Conservation (phyloP, 1,140 invertebrate species). For the Diprion similis region DNA sequence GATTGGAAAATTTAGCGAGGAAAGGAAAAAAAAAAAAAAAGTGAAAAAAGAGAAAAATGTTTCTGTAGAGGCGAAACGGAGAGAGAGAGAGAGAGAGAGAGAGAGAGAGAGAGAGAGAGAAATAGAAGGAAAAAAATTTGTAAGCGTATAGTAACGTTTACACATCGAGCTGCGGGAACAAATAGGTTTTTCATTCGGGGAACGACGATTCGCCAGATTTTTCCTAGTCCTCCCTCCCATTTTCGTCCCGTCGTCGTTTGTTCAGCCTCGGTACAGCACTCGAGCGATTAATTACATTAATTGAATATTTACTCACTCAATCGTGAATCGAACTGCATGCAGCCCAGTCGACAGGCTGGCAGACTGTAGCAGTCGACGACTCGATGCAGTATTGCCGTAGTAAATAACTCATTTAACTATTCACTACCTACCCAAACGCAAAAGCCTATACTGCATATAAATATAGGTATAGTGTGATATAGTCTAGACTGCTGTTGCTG, state of each 20-base stretch:
- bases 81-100: background rate
- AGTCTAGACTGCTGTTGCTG: no score
- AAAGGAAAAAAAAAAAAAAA: no score
- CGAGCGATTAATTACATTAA: conserved; percentile 1
- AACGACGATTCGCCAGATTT: no score
- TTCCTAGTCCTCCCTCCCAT: no score
- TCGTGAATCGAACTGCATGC: background rate
- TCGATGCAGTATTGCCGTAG: no score
- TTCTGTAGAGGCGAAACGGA: background rate
- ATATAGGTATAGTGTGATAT: no score
- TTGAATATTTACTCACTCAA: conserved; percentile 1
- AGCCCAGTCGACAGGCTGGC: background rate
- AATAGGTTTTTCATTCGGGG: background rate
- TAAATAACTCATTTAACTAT: no score
- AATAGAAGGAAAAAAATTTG: background rate
- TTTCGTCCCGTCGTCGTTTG: no score
- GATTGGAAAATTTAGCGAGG: conserved; percentile 29
- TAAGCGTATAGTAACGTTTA: no score
- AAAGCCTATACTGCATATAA: no score
- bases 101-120: background rate
- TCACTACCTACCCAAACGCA: no score
- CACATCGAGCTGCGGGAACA: background rate
- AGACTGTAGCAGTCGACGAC: background rate
- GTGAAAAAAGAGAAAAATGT: no score
- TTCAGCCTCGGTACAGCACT: background rate